A percentile compares a stretch with the other conserved stretches of the same genome.
phyloP scores from a whole-genome alignment of 2,113 vertebrate genomes.

The Crocuta crocuta region DNA sequence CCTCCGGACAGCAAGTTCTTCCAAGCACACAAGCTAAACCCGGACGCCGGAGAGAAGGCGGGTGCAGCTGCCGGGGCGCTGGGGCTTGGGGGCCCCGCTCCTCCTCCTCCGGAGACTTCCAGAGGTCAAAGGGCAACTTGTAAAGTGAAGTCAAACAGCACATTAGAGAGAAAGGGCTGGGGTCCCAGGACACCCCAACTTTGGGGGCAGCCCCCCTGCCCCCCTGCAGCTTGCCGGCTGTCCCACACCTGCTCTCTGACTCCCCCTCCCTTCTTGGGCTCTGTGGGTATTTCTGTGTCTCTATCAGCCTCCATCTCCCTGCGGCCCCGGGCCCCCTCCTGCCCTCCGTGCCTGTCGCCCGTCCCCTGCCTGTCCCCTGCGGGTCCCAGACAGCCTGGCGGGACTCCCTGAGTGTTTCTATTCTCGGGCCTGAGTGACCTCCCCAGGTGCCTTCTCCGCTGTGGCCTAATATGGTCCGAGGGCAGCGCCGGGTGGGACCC shows the following conservation, averaged over 20 bases:
- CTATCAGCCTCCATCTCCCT: too few relatives aligned
- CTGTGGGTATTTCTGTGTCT: neutral
- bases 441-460: slow-evolving; percentile 13
- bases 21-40: neutral
- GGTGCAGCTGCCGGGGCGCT: rapidly evolving
- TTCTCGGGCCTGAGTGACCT: slow-evolving; percentile 50
- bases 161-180: rapidly evolving
- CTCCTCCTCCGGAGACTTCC: neutral
- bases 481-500: neutral
- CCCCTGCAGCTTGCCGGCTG: too few relatives aligned
- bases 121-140: neutral
- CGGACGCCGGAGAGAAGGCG: neutral
- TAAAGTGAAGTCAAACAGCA: neutral
- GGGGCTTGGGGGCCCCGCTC: slow-evolving; percentile 65
- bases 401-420: slow-evolving; percentile 61
- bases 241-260: neutral
- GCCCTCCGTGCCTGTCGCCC: neutral
- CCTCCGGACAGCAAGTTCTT: neutral
- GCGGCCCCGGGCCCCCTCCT: neutral
- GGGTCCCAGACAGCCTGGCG: slow-evolving; percentile 48
- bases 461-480: slow-evolving; percentile 68
- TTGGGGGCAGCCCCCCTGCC: neutral
- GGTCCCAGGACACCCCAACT: neutral
- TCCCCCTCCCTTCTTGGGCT: too few relatives aligned
- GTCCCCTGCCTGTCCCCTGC: neutral